phyloP scores from a whole-genome alignment of 2,888 invertebrate species.

The Empis livida region DNA sequence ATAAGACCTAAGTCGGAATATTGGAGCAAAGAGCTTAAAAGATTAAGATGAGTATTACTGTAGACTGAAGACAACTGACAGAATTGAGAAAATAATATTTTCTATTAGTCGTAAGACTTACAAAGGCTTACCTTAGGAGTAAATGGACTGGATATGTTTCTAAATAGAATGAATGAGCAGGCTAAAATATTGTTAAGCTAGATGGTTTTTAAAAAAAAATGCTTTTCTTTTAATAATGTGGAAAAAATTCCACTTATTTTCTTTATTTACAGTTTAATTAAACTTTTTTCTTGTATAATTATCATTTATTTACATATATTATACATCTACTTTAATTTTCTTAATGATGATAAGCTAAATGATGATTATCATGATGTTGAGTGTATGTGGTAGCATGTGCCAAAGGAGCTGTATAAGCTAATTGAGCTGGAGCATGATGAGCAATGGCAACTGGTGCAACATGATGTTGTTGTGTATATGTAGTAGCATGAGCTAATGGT shows the following conservation, averaged over 20 bases:
- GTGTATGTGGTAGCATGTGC: not conserved
- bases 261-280: not conserved
- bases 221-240: too few relatives aligned
- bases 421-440: constrained; percentile 9
- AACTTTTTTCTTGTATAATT: not conserved
- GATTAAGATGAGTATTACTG: too few relatives aligned
- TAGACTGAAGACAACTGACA: too few relatives aligned
- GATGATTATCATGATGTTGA: not conserved
- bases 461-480: not conserved
- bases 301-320: not conserved
- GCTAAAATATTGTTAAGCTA: too few relatives aligned
- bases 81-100: too few relatives aligned
- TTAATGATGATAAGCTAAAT: not conserved
- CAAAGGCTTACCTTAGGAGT: too few relatives aligned
- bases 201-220: too few relatives aligned
- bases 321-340: not conserved
- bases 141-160: too few relatives aligned
- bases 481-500: not conserved
- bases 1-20: too few relatives aligned
- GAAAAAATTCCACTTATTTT: not conserved
- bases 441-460: not conserved
- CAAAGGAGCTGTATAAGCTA: not conserved
- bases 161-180: too few relatives aligned
- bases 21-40: too few relatives aligned
- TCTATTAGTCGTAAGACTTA: too few relatives aligned